Evolutionary conservation across 1,140 invertebrate species (phyloP), one percentile per base, ranked within the genome.

Genomic region (Phthorimaea operculella): DNA sequence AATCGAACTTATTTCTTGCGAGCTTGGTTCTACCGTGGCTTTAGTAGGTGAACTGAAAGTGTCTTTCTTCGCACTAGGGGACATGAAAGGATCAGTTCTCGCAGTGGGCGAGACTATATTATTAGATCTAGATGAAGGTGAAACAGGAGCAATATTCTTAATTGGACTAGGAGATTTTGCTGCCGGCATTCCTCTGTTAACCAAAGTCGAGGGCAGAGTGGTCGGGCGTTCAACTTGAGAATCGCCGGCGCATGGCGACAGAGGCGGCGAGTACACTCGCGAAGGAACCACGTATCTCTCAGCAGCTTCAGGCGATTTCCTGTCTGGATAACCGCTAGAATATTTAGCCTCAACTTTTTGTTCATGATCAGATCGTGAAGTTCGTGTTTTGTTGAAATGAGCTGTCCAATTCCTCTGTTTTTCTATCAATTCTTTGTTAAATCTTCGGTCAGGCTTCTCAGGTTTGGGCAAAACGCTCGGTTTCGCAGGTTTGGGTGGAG

Each of bases 351-450:
- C 79, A 48, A 64, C 45, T 71, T 69, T 78, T 45, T 63, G 56
- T 59, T 81, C 76, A 77, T 91, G 66, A 87, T 92, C 74, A 88
- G 88, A 55, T 87, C 90, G 86, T 54, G 86, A 86, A 3, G 89
- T 87, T 60, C 91, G 87, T 12, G 90, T 89, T 81, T 93, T 94
- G 17, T 91, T 92, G 72, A 96, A 96, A 79, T 96, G 94, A 47
- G 93, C 92, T 3, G 94, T 95, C 94, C 94, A 96, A 79, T 96
- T 96, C 69, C 92, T 91, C 66, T 95, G 94, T 66, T 95, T 95
- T 76, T 96, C 94, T 42, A 96, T 95, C 11, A 96, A 81, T 76
- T 96, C 94, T 53, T 93, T 91, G 66, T 94, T 95, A 57, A 95
- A 90, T 64, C 93, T 91, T 33, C 92, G 86, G 72, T 94, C 93